A percentile compares a stretch with the other conserved stretches of the same genome.
phyloP scores from a whole-genome alignment of 2,888 invertebrate genomes.

The Agriopis leucophaearia region DNA sequence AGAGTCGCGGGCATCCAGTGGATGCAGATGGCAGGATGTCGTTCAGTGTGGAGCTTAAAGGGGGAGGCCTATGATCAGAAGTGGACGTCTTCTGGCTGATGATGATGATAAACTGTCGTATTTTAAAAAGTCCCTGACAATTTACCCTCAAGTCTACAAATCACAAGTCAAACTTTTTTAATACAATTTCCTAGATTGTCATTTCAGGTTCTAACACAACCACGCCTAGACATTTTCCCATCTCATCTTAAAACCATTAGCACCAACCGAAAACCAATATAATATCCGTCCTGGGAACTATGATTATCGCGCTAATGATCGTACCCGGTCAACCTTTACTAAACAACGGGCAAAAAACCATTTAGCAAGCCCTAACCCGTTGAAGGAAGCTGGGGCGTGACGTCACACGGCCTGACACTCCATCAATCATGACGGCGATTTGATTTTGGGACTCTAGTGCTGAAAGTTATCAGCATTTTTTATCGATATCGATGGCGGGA shows the following conservation, averaged over 20 bases:
- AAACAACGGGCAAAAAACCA: slow-evolving; percentile 58
- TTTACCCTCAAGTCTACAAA: too few relatives aligned
- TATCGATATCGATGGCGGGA: background rate
- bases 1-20: too few relatives aligned
- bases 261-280: slow-evolving; percentile 26
- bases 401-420: slow-evolving; percentile 52
- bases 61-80: too few relatives aligned
- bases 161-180: too few relatives aligned
- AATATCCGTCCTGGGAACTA: slow-evolving; percentile 35
- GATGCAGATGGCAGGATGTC: too few relatives aligned
- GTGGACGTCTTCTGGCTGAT: too few relatives aligned
- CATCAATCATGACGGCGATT: slow-evolving; percentile 70
- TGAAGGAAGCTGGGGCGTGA: slow-evolving; percentile 76
- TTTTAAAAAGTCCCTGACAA: too few relatives aligned
- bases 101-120: too few relatives aligned
- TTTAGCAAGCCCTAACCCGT: slow-evolving; percentile 69
- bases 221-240: slow-evolving; percentile 5
- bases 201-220: background rate
- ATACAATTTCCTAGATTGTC: too few relatives aligned
- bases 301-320: slow-evolving; percentile 49
- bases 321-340: slow-evolving; percentile 48
- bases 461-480: slow-evolving; percentile 31
- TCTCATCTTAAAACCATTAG: slow-evolving; percentile 29
- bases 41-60: too few relatives aligned
- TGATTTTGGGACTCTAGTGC: slow-evolving; percentile 21